These are phyloP conservation scores for Macroglossus sobrinus DNA, from an alignment of 2,113 vertebrate genomes.

Conservation along the genomic window DNA sequence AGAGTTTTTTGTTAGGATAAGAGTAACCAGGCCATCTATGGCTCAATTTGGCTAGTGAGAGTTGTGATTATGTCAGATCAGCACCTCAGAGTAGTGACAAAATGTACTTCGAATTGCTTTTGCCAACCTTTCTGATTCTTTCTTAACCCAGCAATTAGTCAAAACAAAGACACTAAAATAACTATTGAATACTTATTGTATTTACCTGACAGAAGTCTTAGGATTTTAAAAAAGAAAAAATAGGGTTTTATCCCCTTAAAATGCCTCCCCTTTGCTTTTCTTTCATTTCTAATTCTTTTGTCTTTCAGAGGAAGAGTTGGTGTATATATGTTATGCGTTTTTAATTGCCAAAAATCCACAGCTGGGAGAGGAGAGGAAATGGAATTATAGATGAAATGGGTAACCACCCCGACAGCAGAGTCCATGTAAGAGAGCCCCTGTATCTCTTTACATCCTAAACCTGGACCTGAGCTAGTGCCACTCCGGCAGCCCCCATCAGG, in stretches of 20 bases:
- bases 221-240: slow-evolving; percentile 6
- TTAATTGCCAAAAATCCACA: slow-evolving; percentile 20
- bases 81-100: slow-evolving; percentile 36
- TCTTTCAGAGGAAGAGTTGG: not conserved
- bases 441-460: slow-evolving; percentile 27
- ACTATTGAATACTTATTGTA: not conserved
- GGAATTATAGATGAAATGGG: not conserved
- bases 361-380: slow-evolving; percentile 8
- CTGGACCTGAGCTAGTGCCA: slow-evolving; percentile 54
- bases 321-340: not conserved
- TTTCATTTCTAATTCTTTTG: not conserved
- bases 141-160: slow-evolving; percentile 56
- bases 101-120: slow-evolving; percentile 44
- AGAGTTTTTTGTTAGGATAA: not conserved
- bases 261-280: not conserved
- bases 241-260: not conserved
- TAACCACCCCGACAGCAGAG: not conserved
- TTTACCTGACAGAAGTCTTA: slow-evolving; percentile 6
- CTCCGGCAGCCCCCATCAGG: slow-evolving; percentile 53
- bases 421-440: rapidly evolving
- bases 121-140: slow-evolving; percentile 48
- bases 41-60: not conserved
- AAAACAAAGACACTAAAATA: slow-evolving; percentile 54
- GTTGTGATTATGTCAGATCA: slow-evolving; percentile 38
- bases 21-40: not conserved